phyloP scores from a whole-genome alignment of 2,888 invertebrate species.

The Quadroppia sp. region DNA sequence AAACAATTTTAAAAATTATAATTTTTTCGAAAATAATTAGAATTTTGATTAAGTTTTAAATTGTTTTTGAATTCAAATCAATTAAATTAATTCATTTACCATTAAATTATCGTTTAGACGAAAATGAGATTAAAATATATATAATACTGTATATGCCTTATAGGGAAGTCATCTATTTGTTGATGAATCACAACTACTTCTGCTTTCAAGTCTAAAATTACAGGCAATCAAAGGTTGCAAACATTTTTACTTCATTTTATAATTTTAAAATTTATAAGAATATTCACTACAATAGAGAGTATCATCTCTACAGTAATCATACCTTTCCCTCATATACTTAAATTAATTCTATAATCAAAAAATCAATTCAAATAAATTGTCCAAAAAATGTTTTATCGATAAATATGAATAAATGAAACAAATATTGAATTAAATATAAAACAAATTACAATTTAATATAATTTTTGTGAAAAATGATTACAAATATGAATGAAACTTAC shows the following conservation, averaged over 20 bases:
- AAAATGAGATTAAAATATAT: neutral
- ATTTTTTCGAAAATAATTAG: neutral
- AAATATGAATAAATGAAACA: no score
- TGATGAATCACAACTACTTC: conserved; percentile 2
- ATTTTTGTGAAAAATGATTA: no score
- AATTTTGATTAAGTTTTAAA: neutral
- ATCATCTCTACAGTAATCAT: no score
- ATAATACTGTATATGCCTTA: neutral
- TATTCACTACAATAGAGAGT: no score
- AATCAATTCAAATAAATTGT: no score
- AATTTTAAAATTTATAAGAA: no score
- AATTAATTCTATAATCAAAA: no score
- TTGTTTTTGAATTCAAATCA: conserved; percentile 1
- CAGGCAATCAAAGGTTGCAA: neutral
- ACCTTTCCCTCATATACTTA: no score
- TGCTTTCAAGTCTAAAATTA: neutral
- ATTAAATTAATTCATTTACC: neutral
- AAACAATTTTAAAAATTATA: neutral
- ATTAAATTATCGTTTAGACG: no score
- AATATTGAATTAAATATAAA: no score
- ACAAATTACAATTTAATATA: no score
- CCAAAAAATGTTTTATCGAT: no score
- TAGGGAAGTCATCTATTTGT: neutral
- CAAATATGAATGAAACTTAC: neutral
- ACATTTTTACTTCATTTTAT: neutral